Evolutionary conservation across 1,140 invertebrate species (phyloP).

Genomic region (Schlechtendalia chinensis): DNA sequence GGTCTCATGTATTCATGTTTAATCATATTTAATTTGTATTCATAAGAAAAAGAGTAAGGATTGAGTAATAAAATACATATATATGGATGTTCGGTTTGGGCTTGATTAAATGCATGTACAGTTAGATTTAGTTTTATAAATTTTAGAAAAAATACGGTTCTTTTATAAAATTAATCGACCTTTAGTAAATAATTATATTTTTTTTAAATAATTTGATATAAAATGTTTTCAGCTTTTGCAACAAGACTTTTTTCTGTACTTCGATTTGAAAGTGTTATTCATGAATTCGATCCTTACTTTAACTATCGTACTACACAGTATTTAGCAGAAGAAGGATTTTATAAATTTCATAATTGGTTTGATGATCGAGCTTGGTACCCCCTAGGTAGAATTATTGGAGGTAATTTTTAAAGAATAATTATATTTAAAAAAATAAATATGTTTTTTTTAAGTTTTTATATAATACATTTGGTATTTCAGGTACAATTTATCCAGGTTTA

Average conservation of each 20-base stretch:
- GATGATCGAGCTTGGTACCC: constrained; percentile 99
- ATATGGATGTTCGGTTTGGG: too few species aligned
- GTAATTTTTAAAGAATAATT: constrained; percentile 57
- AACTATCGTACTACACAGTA: constrained; percentile 96
- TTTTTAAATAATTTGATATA: constrained; percentile 33
- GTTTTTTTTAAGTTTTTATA: too few species aligned
- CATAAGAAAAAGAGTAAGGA: too few species aligned
- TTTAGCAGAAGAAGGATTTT: constrained; percentile 93
- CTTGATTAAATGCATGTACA: too few species aligned
- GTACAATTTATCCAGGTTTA: constrained; percentile 95
- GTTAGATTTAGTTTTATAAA: too few species aligned
- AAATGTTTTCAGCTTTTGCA: constrained; percentile 80
- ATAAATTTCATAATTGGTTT: constrained; percentile 99
- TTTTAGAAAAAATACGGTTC: too few species aligned
- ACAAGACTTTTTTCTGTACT: constrained; percentile 94
- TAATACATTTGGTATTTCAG: constrained; percentile 57
- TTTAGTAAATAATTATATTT: constrained; percentile 42
- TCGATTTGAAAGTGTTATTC: constrained; percentile 95
- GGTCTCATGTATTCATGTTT: too few species aligned
- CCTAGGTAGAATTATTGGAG: constrained; percentile 92
- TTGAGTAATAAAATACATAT: too few species aligned
- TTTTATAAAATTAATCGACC: too few species aligned
- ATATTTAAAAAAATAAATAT: neutral
- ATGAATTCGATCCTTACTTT: constrained; percentile 99
- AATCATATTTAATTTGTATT: too few species aligned